Conservation (phyloP, 2,113 vertebrate genomes). For the Podocnemis expansa region DNA sequence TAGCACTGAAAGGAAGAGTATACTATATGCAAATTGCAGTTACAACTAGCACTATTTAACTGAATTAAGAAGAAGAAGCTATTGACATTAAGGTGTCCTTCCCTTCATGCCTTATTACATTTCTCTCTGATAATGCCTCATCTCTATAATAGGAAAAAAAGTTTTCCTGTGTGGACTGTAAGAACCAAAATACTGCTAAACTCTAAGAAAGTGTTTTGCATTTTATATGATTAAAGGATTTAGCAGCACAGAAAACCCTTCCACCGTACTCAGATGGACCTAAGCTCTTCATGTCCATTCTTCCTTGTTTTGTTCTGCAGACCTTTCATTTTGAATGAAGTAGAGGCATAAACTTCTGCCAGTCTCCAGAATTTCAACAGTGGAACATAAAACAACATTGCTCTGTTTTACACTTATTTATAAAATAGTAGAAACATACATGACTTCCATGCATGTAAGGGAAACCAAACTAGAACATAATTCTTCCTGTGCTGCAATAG, state of each 20-base stretch:
- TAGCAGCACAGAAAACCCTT: background rate
- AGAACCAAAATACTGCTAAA: background rate
- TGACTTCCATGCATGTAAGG: background rate
- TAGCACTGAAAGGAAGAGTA: background rate
- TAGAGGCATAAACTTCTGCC: background rate
- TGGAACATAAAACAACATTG: background rate
- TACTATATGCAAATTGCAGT: background rate
- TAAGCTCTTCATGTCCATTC: background rate
- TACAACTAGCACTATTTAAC: background rate
- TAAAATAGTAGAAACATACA: background rate
- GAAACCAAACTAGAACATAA: background rate
- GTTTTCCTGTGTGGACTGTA: background rate
- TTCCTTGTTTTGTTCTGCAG: background rate
- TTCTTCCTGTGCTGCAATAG: background rate
- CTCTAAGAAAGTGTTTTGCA: background rate
- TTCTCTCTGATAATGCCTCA: background rate
- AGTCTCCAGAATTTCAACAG: background rate
- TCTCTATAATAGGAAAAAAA: background rate
- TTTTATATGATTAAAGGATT: background rate
- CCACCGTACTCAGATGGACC: background rate
- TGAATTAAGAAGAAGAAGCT: background rate
- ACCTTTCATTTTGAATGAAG: background rate
- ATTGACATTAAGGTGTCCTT: background rate
- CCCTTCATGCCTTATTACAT: background rate
- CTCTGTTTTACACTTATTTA: background rate